phyloP scores from a whole-genome alignment of 2,797 vertebrate genomes.

The Micromesistius poutassou region DNA sequence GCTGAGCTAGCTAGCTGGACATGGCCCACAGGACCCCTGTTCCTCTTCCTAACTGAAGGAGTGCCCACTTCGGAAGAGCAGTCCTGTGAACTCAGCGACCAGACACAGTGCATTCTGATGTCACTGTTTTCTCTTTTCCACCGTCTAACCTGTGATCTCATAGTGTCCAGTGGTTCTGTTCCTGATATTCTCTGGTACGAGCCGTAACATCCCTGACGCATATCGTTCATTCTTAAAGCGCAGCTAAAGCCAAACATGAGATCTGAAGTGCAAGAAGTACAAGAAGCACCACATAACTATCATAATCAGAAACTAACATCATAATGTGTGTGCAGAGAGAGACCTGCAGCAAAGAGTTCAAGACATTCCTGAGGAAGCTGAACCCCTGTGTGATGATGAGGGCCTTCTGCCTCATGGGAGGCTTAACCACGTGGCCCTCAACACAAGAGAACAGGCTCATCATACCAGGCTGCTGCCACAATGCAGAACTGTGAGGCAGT shows the following conservation, averaged over 20 bases:
- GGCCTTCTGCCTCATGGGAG: not conserved
- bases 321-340: not conserved
- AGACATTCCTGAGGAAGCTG: not conserved
- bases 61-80: not conserved
- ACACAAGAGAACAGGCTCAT: too few relatives aligned
- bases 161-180: conserved; percentile 3
- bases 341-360: not conserved
- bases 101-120: not conserved
- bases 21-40: not conserved
- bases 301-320: not conserved
- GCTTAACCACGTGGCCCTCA: too few relatives aligned
- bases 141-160: not conserved
- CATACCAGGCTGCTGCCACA: too few relatives aligned
- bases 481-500: too few relatives aligned
- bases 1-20: not conserved
- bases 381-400: not conserved
- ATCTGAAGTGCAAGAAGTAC: conserved; percentile 4
- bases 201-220: conserved; percentile 5
- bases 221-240: not conserved
- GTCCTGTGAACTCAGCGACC: not conserved
- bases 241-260: not conserved
- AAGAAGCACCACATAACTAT: not conserved
- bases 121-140: not conserved
- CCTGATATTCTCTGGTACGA: not conserved
- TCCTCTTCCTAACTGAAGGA: not conserved